Percentiles rank a stretch among this genome's conserved stretches.
Evolutionary conservation across 2,113 vertebrate genomes (phyloP).

Genomic region (Hemicordylus capensis): DNA sequence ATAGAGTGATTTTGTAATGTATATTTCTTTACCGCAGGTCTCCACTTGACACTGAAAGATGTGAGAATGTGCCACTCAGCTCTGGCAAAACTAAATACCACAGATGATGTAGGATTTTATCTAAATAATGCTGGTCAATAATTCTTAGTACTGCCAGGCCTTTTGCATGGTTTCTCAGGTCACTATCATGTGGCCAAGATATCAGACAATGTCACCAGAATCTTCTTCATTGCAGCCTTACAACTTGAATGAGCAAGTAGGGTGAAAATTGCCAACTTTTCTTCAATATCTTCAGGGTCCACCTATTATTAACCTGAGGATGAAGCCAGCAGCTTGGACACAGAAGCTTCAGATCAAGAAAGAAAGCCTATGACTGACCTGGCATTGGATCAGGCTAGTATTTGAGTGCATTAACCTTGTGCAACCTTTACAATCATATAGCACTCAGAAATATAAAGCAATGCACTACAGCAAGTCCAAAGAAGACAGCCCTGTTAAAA

Average conservation of each 20-base stretch:
- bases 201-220: neutral
- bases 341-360: neutral
- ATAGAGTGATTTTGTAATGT: neutral
- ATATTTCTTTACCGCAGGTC: neutral
- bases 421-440: slow-evolving; percentile 3
- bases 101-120: neutral
- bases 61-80: neutral
- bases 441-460: slow-evolving; percentile 8
- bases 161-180: neutral
- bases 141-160: neutral
- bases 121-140: neutral
- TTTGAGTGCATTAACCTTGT: slow-evolving; percentile 23
- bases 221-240: neutral
- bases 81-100: neutral
- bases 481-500: slow-evolving; percentile 32
- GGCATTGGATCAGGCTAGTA: neutral
- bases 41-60: neutral
- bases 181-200: neutral
- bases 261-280: neutral
- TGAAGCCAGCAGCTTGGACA: neutral
- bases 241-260: neutral
- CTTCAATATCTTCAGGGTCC: slow-evolving; percentile 19
- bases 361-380: neutral
- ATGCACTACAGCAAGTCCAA: neutral
- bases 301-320: slow-evolving; percentile 34